These are phyloP conservation scores for Drosophila ananassae DNA, from an alignment of 1,140 invertebrate genomes.

Conservation along the genomic window DNA sequence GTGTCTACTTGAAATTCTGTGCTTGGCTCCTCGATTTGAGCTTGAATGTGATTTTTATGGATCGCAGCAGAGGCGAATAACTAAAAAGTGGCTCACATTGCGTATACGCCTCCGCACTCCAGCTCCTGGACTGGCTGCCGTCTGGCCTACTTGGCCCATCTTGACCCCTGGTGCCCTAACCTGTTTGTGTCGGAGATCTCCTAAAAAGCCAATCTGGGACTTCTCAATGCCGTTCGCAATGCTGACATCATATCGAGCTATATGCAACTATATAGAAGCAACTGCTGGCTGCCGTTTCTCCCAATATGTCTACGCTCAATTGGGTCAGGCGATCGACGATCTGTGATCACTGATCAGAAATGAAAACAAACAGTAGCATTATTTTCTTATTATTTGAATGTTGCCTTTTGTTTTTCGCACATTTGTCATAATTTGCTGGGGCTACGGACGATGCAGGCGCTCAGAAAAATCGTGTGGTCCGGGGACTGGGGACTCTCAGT, in stretches of 20 bases:
- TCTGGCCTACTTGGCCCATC: constrained; percentile 8
- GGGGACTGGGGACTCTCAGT: constrained; percentile 32
- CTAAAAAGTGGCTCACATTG: constrained; percentile 46
- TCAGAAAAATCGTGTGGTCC: constrained; percentile 44
- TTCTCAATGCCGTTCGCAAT: constrained; percentile 23
- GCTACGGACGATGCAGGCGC: constrained; percentile 46
- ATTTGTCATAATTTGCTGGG: constrained; percentile 50
- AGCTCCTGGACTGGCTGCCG: not conserved
- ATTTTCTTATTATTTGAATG: constrained; percentile 8
- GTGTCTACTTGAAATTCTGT: constrained; percentile 28
- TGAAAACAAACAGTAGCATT: constrained; percentile 55
- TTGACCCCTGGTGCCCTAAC: constrained; percentile 17
- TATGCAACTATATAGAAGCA: constrained; percentile 17
- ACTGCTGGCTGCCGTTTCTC: constrained; percentile 31
- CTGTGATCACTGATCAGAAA: constrained; percentile 26
- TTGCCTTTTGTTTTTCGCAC: constrained; percentile 31
- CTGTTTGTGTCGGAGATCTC: constrained; percentile 5
- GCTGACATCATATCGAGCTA: constrained; percentile 21
- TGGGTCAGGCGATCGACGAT: constrained; percentile 54
- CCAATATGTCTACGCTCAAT: constrained; percentile 44
- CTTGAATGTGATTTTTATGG: constrained; percentile 58
- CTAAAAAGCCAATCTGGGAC: constrained; percentile 33
- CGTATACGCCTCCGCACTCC: constrained; percentile 35
- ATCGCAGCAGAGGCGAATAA: constrained; percentile 47
- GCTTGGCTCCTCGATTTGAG: constrained; percentile 19